Evolutionary conservation across 1,140 invertebrate species (phyloP).

Genomic region (Metopolophium dirhodum): DNA sequence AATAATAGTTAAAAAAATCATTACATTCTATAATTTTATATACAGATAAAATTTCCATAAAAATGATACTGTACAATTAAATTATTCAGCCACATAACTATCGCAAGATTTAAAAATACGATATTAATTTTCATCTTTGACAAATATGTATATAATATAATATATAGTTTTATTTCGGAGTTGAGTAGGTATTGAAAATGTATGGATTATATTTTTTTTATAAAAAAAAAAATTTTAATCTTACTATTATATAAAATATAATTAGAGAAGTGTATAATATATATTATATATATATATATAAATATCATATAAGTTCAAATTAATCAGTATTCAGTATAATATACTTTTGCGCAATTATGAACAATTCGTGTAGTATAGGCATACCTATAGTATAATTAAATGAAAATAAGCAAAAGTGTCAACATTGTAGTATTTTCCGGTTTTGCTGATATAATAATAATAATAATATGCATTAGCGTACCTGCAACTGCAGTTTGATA

Average conservation of each 20-base stretch:
- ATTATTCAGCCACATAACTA: not conserved
- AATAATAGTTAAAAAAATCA: no score
- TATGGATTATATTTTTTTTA: not conserved
- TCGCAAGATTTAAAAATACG: not conserved
- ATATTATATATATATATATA: no score
- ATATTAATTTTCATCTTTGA: not conserved
- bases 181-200: not conserved
- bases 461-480: not conserved
- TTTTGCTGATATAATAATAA: not conserved
- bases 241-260: not conserved
- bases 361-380: no score
- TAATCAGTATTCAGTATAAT: not conserved
- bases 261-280: not conserved
- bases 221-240: not conserved
- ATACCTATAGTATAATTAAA: not conserved
- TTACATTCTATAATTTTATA: no score
- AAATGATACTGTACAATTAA: not conserved
- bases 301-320: not conserved
- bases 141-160: no score
- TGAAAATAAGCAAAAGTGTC: not conserved
- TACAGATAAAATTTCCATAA: not conserved
- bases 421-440: not conserved
- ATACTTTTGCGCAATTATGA: no score
- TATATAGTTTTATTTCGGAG: not conserved
- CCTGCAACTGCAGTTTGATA: not conserved